Percentiles rank a stretch among this genome's conserved stretches.
These are phyloP conservation scores for Synaphobranchus kaupii DNA, from an alignment of 2,797 vertebrate species.

Conservation along the genomic window DNA sequence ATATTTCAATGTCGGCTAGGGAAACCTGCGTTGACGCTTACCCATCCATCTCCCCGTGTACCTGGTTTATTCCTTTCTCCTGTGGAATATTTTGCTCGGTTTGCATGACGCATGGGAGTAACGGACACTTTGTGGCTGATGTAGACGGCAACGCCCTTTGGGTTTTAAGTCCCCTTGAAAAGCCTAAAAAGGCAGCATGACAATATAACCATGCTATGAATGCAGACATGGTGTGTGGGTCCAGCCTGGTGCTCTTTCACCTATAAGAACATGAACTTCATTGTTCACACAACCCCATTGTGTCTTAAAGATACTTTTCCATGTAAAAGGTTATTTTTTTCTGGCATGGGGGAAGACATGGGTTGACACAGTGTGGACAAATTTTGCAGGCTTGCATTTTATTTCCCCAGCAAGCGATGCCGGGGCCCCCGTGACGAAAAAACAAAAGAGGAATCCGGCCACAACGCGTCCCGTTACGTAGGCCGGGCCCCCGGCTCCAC, in stretches of 20 bases:
- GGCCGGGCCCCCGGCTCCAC: background rate
- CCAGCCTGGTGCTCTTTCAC: constrained; percentile 33
- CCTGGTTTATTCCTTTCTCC: background rate
- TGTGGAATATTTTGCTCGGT: background rate
- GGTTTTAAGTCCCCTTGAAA: background rate
- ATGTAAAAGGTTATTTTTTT: background rate
- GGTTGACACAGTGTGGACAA: background rate
- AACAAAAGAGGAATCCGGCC: constrained; percentile 19
- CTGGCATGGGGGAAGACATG: background rate
- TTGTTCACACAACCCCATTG: constrained; percentile 27
- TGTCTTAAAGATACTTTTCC: constrained; percentile 43
- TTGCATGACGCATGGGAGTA: background rate
- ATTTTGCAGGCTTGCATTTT: constrained; percentile 31
- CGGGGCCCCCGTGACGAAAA: background rate
- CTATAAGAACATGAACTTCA: constrained; percentile 36
- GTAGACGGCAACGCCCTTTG: background rate
- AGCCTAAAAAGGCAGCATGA: background rate
- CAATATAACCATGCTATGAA: background rate
- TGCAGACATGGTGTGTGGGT: constrained; percentile 30
- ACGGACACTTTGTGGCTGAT: no score
- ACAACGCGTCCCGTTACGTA: background rate
- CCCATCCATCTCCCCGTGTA: background rate
- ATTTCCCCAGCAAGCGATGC: background rate
- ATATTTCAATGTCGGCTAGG: background rate
- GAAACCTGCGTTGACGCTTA: background rate